Evolutionary conservation across 2,797 vertebrate genomes (phyloP).

Genomic region (Sarcoramphus papa): DNA sequence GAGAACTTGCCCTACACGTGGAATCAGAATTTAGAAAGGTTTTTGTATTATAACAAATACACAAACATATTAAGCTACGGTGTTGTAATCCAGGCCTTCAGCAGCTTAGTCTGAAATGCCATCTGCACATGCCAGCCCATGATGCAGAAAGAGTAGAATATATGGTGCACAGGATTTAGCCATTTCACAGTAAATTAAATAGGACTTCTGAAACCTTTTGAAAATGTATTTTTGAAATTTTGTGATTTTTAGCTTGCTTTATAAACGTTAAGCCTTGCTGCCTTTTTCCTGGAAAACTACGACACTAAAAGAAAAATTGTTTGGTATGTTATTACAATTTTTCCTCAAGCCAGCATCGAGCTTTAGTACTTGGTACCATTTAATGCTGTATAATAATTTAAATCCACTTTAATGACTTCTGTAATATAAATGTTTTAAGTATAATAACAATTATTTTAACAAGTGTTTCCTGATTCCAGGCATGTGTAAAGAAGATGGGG

Average conservation of each 20-base stretch:
- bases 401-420: slow-evolving; percentile 65
- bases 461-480: slow-evolving; percentile 72
- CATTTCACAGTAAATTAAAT: not conserved
- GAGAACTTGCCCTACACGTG: not conserved
- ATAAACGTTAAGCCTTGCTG: not conserved
- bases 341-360: slow-evolving; percentile 20
- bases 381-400: slow-evolving; percentile 46
- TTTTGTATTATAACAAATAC: not conserved
- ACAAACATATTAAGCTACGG: not conserved
- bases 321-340: not conserved
- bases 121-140: not conserved
- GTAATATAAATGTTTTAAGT: slow-evolving; percentile 69
- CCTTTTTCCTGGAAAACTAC: not conserved
- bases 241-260: not conserved
- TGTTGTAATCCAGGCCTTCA: not conserved
- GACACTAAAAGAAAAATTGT: not conserved
- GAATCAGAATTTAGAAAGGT: not conserved
- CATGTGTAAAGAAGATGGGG: slow-evolving; percentile 61
- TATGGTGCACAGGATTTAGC: not conserved
- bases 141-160: not conserved
- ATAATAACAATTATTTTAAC: slow-evolving; percentile 63
- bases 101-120: not conserved
- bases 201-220: not conserved
- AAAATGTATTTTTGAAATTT: not conserved
- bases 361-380: not conserved